Conservation (phyloP, 2,888 invertebrate genomes). For the Amaurobius ferox region DNA sequence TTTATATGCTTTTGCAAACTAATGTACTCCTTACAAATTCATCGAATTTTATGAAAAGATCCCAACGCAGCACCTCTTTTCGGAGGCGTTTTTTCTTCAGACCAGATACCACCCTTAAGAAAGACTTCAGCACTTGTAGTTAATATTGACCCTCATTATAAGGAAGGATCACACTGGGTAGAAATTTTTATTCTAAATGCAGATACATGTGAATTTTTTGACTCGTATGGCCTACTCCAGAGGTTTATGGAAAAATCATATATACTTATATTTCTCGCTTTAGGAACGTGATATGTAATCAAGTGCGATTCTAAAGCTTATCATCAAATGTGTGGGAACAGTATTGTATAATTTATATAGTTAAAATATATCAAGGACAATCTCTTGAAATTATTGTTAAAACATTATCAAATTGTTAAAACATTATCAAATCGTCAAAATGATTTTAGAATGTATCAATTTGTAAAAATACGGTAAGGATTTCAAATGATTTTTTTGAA, state of each 20-base stretch:
- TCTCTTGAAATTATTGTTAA: too few species aligned
- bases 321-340: slow-evolving; percentile 36
- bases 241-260: slow-evolving; percentile 2
- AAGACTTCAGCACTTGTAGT: slow-evolving; percentile 6
- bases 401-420: too few species aligned
- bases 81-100: slow-evolving; percentile 15
- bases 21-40: slow-evolving; percentile 43
- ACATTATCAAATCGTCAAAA: too few species aligned
- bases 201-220: slow-evolving; percentile 36
- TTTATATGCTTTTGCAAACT: slow-evolving; percentile 12
- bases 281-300: neutral
- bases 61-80: neutral
- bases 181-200: slow-evolving; percentile 23
- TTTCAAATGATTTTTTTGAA: too few species aligned
- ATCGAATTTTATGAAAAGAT: slow-evolving; percentile 3
- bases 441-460: too few species aligned
- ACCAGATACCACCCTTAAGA: neutral
- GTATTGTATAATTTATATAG: slow-evolving; percentile 30
- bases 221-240: slow-evolving; percentile 53
- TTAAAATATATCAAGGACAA: neutral
- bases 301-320: neutral
- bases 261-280: neutral
- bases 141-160: slow-evolving; percentile 5
- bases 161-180: slow-evolving; percentile 51
- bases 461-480: too few species aligned